A percentile compares a stretch with the other conserved stretches of the same genome.
Evolutionary conservation across 2,113 vertebrate species (phyloP).

Genomic region (Hucho hucho): DNA sequence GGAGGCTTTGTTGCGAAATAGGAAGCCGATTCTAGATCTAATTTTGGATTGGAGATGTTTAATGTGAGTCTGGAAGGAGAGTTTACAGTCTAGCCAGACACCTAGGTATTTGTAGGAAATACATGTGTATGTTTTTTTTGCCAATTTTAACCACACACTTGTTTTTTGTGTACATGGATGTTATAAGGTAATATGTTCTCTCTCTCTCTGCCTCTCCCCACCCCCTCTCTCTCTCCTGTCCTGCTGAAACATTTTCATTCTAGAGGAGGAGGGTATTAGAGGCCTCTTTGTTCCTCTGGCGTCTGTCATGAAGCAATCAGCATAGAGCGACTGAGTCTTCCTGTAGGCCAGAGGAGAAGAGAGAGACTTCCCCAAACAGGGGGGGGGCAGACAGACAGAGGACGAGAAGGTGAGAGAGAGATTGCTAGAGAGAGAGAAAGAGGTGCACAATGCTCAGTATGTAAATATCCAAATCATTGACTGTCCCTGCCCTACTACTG

Average conservation of each 20-base stretch:
- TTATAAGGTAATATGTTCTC: conserved; percentile 22
- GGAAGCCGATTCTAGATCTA: too few relatives aligned
- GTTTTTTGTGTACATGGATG: too few relatives aligned
- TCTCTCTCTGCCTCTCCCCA: conserved; percentile 42
- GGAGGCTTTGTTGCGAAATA: too few relatives aligned
- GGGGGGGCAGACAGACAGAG: conserved; percentile 43
- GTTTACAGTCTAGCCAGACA: too few relatives aligned
- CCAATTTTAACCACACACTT: too few relatives aligned
- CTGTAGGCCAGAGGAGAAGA: conserved; percentile 77
- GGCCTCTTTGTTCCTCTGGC: conserved; percentile 81
- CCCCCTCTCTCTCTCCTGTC: conserved; percentile 65
- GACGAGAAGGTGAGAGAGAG: not conserved
- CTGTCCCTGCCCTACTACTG: conserved; percentile 21
- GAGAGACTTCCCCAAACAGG: conserved; percentile 65
- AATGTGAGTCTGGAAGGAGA: too few relatives aligned
- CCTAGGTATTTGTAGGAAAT: too few relatives aligned
- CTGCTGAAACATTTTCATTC: conserved; percentile 74
- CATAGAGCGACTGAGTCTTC: conserved; percentile 76
- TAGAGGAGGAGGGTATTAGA: conserved; percentile 79
- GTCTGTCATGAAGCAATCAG: conserved; percentile 89
- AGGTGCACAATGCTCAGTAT: conserved; percentile 51
- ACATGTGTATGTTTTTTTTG: too few relatives aligned
- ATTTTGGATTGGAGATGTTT: too few relatives aligned
- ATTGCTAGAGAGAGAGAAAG: not conserved
- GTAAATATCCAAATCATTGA: conserved; percentile 46